Evolutionary conservation across 2,888 invertebrate species (phyloP), one percentile per base, ranked within the genome.

Genomic region (Norana najaformis): DNA sequence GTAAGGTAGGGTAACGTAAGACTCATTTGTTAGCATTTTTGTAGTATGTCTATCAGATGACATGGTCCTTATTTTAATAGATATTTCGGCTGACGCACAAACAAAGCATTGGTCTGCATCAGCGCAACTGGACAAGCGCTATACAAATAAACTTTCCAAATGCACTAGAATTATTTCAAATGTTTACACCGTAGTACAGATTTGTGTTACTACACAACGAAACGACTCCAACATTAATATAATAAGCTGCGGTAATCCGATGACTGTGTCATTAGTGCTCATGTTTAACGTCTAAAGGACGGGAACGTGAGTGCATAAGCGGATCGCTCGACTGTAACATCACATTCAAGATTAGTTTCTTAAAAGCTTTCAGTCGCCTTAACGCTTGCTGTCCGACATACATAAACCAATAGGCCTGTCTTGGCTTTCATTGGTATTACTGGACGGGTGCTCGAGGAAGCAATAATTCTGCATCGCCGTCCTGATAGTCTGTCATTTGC

Each of bases 261-360:
- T n/a, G n/a, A n/a, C n/a, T n/a, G n/a, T n/a, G n/a, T n/a, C n/a
- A n/a, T n/a, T n/a, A n/a, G n/a, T n/a, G n/a, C n/a, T n/a, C n/a
- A n/a, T n/a, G 8, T 69, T 13, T 69, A 11, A 30, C 69, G 69
- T 69, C 69, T 13, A n/a, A 69, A 69, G 69, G 69, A 1, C 69
- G 8, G 11, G n/a, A n/a, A n/a, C n/a, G n/a, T n/a, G n/a, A n/a
- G n/a, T n/a, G n/a, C n/a, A n/a, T n/a, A 11, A n/a, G 30, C 69
- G 69, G n/a, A 69, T 69, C n/a, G 69, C n/a, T 69, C 69, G n/a
- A n/a, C 69, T 69, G 69, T 69, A 69, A 69, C 69, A 69, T n/a
- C n/a, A n/a, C 69, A 30, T 69, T n/a, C n/a, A 47, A 3, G 5
- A n/a, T n/a, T n/a, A 69, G 30, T 69, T n/a, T 69, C 69, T 69